Conservation (phyloP, 2,797 vertebrate species). For the Acomys russatus region DNA sequence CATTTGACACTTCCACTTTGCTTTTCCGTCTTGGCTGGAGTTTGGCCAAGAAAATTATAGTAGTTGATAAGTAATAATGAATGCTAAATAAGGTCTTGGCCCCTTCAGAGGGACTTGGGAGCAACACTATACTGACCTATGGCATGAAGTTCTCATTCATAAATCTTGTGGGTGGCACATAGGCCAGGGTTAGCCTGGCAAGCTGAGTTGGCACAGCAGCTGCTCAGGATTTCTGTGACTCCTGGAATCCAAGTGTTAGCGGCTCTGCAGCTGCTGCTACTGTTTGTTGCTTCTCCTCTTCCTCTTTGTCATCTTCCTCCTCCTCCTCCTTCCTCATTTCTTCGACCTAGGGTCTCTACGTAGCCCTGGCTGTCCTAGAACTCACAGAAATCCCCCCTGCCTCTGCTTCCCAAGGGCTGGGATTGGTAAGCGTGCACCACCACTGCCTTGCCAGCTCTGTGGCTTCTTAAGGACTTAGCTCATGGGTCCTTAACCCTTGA, state of each 20-base stretch:
- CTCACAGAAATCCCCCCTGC: neutral
- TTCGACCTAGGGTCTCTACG: neutral
- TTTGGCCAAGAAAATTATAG: constrained; percentile 40
- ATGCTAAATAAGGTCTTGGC: neutral
- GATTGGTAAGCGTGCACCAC: neutral
- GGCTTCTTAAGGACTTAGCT: neutral
- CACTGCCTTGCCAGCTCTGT: no score
- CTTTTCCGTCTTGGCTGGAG: neutral
- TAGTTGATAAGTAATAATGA: neutral
- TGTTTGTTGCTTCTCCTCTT: no score
- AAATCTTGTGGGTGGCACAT: neutral
- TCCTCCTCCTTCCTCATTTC: neutral
- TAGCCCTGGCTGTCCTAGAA: neutral
- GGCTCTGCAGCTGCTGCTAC: neutral
- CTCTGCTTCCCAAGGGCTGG: neutral
- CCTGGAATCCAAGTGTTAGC: neutral
- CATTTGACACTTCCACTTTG: neutral
- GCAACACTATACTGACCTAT: neutral
- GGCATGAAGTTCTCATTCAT: neutral
- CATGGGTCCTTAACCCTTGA: neutral
- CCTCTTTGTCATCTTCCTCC: neutral
- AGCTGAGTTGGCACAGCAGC: neutral
- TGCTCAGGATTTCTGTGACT: neutral
- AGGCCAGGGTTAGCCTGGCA: neutral
- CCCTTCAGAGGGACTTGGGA: neutral